Percentiles rank a stretch among this genome's conserved stretches.
These are phyloP conservation scores for Bactericera cockerelli DNA, from an alignment of 1,140 invertebrate species.

Conservation along the genomic window DNA sequence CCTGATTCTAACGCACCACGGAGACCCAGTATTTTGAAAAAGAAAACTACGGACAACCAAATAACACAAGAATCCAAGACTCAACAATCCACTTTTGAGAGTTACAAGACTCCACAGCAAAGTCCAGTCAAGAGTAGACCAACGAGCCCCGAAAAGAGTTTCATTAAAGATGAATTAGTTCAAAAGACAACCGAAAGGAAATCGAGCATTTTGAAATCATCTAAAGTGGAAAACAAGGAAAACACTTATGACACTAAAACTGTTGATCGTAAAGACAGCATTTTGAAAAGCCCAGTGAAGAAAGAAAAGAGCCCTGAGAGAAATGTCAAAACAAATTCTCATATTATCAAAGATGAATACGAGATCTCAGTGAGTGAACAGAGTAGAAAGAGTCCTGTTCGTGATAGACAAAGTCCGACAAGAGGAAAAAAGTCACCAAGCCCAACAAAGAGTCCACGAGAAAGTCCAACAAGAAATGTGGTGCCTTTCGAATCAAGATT, in stretches of 20 bases:
- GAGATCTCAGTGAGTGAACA: conserved; percentile 5
- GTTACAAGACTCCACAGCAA: conserved; percentile 4
- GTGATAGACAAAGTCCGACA: not conserved
- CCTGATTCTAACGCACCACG: not conserved
- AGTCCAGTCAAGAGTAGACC: not conserved
- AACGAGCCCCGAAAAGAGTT: not conserved
- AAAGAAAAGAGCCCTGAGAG: conserved; percentile 5
- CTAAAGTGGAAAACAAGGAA: not conserved
- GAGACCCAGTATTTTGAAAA: conserved; percentile 8
- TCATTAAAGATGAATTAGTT: not conserved
- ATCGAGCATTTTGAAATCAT: not conserved
- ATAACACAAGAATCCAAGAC: not conserved
- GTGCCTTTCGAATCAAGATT: not conserved
- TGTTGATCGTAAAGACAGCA: not conserved
- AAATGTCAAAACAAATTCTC: not conserved
- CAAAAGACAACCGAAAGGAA: conserved; percentile 3
- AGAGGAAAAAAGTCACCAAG: not conserved
- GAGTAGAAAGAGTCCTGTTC: not conserved
- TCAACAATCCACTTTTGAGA: not conserved
- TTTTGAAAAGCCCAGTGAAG: not conserved
- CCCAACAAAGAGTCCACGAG: conserved; percentile 3
- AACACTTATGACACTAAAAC: not conserved
- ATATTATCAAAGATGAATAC: not conserved
- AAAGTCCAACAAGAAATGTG: not conserved
- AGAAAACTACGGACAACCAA: conserved; percentile 6